Evolutionary conservation across 2,888 invertebrate species (phyloP), one percentile per base, ranked within the genome.

Genomic region (Melanostoma mellinum): DNA sequence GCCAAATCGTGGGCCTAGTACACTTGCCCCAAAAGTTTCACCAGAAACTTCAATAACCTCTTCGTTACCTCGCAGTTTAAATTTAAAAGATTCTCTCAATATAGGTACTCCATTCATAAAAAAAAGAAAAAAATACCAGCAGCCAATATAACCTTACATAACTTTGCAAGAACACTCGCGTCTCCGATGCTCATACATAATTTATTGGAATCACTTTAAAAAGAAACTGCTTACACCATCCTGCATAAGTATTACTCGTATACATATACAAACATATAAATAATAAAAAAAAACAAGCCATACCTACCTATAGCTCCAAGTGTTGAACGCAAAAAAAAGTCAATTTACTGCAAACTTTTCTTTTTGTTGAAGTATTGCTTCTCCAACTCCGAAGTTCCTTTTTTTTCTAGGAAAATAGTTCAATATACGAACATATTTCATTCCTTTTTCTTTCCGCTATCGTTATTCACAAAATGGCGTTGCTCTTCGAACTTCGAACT

Each of bases 391-490:
- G 35, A 48, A 63, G 38, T 38, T 50, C n/a, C 20, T 20, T 20
- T 20, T 20, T 20, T 20, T 20, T 50, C 50, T 38, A 63, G 38
- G 32, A 63, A 20, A 20, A 20, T 63, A 63, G 63, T 63, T 53
- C 53, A 65, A 40, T 50, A 65, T 33, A 61, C 44, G 1, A 4
- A 44, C 1, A n/a, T 20, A 10, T 35, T 36, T 46, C 8, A 10
- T 48, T 38, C 33, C 36, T 44, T 9, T 8, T 55, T 6, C 60
- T 36, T 40, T 32, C 30, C 36, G 8, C 50, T 58, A 52, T 58
- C 42, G 58, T 35, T 52, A 10, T 74, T 67, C 36, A 42, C 67
- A 58, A 75, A 75, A 75, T 75, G 67, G 58, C 74, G 58, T 44
- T 40, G 40, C 65, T 65, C 20, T 38, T 30, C 30, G n/a, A 35